Conservation (phyloP, 2,797 vertebrate genomes). For the Scleropages formosus region DNA sequence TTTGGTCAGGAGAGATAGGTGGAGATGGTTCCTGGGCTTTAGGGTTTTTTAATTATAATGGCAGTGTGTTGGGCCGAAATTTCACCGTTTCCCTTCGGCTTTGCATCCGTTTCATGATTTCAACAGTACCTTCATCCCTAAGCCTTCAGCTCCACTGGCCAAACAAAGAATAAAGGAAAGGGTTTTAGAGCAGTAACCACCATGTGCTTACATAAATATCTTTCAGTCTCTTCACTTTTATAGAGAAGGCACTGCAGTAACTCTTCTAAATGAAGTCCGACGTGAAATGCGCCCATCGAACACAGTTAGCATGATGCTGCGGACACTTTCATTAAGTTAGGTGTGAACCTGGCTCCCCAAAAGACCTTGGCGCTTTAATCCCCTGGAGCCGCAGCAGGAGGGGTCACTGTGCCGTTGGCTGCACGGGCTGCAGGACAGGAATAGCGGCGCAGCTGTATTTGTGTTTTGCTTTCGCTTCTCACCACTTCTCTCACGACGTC, state of each 20-base stretch:
- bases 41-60: slow-evolving; percentile 78
- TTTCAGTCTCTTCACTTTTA: slow-evolving; percentile 66
- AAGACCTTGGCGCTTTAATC: neutral
- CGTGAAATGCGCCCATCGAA: slow-evolving; percentile 32
- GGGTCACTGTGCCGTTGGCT: slow-evolving; percentile 56
- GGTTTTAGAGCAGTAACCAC: slow-evolving; percentile 71
- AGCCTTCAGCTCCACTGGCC: slow-evolving; percentile 76
- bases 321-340: slow-evolving; percentile 51
- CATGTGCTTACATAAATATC: slow-evolving; percentile 76
- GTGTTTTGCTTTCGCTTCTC: neutral
- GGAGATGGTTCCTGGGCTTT: slow-evolving; percentile 70
- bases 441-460: neutral
- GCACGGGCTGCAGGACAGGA: neutral
- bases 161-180: slow-evolving; percentile 73
- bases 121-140: slow-evolving; percentile 75
- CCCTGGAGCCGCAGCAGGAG: slow-evolving; percentile 46
- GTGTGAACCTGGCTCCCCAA: slow-evolving; percentile 50
- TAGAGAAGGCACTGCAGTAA: slow-evolving; percentile 57
- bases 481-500: slow-evolving; percentile 29
- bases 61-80: slow-evolving; percentile 69
- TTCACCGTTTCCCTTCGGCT: slow-evolving; percentile 68
- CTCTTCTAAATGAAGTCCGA: slow-evolving; percentile 69
- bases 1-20: slow-evolving; percentile 60
- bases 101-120: slow-evolving; percentile 74
- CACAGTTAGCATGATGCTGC: slow-evolving; percentile 44